A percentile compares a stretch with the other conserved stretches of the same genome.
Evolutionary conservation across 1,140 invertebrate genomes (phyloP).

Genomic region (Bombyx mori): ASM3026992v2 NC_085119.1:11571001-11571500

Average conservation of each 20-base stretch:
- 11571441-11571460: too few species aligned
- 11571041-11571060: background rate
- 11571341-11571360: conserved; percentile 15
- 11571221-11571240: conserved; percentile 29
- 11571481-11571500: too few species aligned
- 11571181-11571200: conserved; percentile 31
- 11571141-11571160: background rate
- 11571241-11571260: conserved; percentile 36
- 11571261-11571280: conserved; percentile 38
- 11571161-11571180: background rate
- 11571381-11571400: conserved; percentile 13
- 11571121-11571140: too few species aligned
- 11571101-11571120: too few species aligned
- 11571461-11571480: too few species aligned
- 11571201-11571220: conserved; percentile 36
- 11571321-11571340: too few species aligned
- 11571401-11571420: conserved; percentile 18
- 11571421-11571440: background rate
- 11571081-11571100: too few species aligned
- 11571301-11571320: conserved; percentile 34
- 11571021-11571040: too few species aligned
- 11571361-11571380: conserved; percentile 15
- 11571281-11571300: conserved; percentile 58
- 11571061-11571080: background rate
- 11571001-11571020: too few species aligned